Percentiles rank a stretch among this genome's conserved stretches.
Evolutionary conservation across 1,140 invertebrate genomes (phyloP).

Genomic region (Apis cerana): DNA sequence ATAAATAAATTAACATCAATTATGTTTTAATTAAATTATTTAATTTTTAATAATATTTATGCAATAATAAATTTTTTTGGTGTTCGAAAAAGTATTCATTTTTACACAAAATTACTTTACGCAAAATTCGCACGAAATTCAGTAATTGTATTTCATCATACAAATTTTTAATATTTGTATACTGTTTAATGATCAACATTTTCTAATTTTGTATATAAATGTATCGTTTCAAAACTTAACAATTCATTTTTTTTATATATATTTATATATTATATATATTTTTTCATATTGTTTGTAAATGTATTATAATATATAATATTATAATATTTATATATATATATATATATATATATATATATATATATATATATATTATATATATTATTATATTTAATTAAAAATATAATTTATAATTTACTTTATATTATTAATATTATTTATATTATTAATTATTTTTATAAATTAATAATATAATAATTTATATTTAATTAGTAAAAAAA

Average conservation of each 20-base stretch:
- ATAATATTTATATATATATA: too few relatives aligned
- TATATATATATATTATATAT: too few relatives aligned
- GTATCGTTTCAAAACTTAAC: neutral
- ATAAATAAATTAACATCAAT: constrained; percentile 24
- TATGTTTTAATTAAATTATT: constrained; percentile 37
- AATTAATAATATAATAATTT: too few relatives aligned
- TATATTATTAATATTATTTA: too few relatives aligned
- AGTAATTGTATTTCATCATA: constrained; percentile 34
- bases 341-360: too few relatives aligned
- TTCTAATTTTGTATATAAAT: neutral
- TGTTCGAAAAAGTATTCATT: neutral
- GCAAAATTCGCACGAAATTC: constrained; percentile 12
- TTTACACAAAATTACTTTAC: constrained; percentile 22
- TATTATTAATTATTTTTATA: too few relatives aligned
- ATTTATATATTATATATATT: too few relatives aligned
- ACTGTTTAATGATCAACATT: neutral
- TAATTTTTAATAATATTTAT: constrained; percentile 39
- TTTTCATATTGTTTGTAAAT: too few relatives aligned
- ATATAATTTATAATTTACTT: too few relatives aligned
- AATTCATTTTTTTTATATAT: neutral
- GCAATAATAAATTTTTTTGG: constrained; percentile 27
- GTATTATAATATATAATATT: too few relatives aligned
- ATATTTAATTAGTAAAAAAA: neutral
- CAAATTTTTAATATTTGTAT: neutral
- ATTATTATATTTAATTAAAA: too few relatives aligned